These are phyloP conservation scores for Nasua narica DNA, from an alignment of 2,797 vertebrate species.

Conservation along the genomic window DNA sequence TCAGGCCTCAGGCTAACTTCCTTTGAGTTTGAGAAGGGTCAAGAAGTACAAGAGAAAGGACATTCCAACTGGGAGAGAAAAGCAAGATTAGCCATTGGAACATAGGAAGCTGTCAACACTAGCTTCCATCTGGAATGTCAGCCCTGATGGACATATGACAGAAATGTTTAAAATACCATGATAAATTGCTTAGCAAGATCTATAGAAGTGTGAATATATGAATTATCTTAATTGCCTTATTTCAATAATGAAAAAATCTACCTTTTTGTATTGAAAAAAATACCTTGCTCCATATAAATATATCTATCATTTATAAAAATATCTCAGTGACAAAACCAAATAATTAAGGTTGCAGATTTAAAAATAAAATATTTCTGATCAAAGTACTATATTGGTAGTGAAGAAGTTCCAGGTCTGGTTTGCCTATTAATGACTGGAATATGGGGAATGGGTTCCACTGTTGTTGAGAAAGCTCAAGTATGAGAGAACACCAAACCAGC, in stretches of 20 bases:
- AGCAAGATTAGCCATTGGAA: accelerated
- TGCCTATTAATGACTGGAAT: neutral
- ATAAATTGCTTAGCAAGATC: neutral
- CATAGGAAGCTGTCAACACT: neutral
- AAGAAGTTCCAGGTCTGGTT: neutral
- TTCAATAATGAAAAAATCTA: neutral
- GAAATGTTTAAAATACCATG: neutral
- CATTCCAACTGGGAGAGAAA: accelerated
- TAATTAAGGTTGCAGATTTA: neutral
- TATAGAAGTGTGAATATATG: neutral
- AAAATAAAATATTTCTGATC: neutral
- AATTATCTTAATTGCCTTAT: neutral
- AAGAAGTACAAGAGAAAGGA: neutral
- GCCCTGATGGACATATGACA: neutral
- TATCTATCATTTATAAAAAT: neutral
- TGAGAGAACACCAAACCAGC: neutral
- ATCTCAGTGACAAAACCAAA: neutral
- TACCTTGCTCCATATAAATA: neutral
- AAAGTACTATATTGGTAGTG: neutral
- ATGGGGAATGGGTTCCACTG: neutral
- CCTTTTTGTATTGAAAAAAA: neutral
- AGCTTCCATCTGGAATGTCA: neutral
- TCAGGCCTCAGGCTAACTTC: neutral
- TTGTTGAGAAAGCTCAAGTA: neutral
- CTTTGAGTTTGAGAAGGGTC: neutral